Evolutionary conservation across 2,113 vertebrate species (phyloP), one percentile per base, ranked within the genome.

Genomic region (Felis chaus): DNA sequence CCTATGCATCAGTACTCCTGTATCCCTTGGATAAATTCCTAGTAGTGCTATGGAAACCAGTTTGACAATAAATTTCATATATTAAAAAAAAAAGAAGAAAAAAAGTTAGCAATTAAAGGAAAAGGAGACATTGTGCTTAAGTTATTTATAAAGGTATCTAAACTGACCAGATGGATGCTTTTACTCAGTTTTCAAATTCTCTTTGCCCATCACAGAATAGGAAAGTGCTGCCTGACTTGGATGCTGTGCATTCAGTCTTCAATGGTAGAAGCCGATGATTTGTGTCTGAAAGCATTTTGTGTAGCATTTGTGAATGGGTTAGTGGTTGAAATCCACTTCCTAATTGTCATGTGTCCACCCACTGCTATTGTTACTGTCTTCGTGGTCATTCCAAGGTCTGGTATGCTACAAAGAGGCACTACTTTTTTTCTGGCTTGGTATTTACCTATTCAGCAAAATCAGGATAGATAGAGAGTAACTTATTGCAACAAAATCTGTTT

Each of bases 281-380:
- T 84, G 53, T 83, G 31, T 92, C 61, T 39, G 27, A 36, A 84
- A 39, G 21, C 45, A 79, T 85, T 94, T 91, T 93, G 45, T 71
- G 80, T 19, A 91, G 29, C 71, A 83, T 97, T 93, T 95, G 78
- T 97, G 91, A 97, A 82, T 91, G 91, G 93, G 82, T 93, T 93
- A 86, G 96, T 80, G 98, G 97, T 97, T 97, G 55, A 84, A 98
- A 95, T 71, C 96, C 97, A 97, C 96, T 97, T 98, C 97, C 97
- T 97, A 78, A 69, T 82, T 90, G 94, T 92, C 68, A 92, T 85
- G n/a, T 95, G 95, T 98, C 95, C 85, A 97, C 97, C 96, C 94
- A 97, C 96, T 18, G 53, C 93, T 93, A 94, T 95, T 97, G 96
- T 97, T 89, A 96, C 3, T 96, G 79, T 41, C 78, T 85, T 27